These are phyloP conservation scores for Microhierax caerulescens DNA, from an alignment of 2,797 vertebrate genomes.

Conservation along the genomic window DNA sequence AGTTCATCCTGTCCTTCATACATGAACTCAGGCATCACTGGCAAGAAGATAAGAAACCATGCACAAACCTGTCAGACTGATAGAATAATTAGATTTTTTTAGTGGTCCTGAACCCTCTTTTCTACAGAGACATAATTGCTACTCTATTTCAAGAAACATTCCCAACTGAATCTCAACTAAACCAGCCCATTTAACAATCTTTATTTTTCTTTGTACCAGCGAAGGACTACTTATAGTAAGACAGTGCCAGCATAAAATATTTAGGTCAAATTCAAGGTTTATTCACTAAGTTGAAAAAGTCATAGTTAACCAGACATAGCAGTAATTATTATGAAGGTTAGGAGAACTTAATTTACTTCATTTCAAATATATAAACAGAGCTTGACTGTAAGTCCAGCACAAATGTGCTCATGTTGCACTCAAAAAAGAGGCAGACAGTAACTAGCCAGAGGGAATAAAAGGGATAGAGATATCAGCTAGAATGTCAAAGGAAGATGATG, in stretches of 20 bases:
- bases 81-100: not conserved
- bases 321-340: not conserved
- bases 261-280: not conserved
- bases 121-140: not conserved
- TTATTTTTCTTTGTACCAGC: not conserved
- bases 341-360: not conserved
- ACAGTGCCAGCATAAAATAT: not conserved
- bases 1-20: not conserved
- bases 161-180: not conserved
- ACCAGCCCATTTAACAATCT: not conserved
- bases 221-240: not conserved
- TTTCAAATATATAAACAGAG: not conserved
- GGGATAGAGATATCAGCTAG: not conserved
- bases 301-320: not conserved
- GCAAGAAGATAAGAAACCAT: not conserved
- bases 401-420: not conserved
- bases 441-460: not conserved
- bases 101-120: not conserved
- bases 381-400: not conserved
- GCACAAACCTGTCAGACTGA: not conserved
- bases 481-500: not conserved
- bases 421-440: not conserved
- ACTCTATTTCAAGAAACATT: not conserved
- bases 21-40: not conserved
- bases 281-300: not conserved